These are phyloP conservation scores for Benitochromis conjunctus DNA, from an alignment of 2,113 vertebrate species.

Conservation along the genomic window DNA sequence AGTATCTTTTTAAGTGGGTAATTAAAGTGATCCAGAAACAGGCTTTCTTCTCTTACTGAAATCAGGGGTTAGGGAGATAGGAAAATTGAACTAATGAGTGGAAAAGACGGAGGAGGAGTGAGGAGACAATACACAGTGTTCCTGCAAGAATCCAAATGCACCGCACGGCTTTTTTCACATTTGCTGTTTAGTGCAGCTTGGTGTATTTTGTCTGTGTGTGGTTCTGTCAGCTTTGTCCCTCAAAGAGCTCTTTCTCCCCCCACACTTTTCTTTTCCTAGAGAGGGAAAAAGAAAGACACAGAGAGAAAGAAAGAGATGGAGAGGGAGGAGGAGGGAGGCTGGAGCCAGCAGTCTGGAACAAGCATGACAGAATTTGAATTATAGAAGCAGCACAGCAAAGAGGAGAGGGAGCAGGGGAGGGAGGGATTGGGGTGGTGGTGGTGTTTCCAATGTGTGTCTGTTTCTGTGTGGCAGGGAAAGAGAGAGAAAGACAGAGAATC, in stretches of 20 bases:
- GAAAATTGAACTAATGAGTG: not conserved
- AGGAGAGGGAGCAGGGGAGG: constrained; percentile 33
- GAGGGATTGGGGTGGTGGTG: not conserved
- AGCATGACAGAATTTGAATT: constrained; percentile 91
- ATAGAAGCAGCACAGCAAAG: constrained; percentile 71
- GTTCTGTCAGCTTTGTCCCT: constrained; percentile 76
- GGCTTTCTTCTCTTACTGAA: not conserved
- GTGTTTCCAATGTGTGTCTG: not conserved
- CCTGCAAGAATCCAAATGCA: constrained; percentile 35
- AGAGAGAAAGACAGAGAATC: constrained; percentile 40
- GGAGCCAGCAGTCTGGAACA: constrained; percentile 99
- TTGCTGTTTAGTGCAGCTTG: constrained; percentile 40
- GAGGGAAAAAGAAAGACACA: constrained; percentile 64
- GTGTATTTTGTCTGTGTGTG: constrained; percentile 60
- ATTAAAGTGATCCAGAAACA: not conserved
- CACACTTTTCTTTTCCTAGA: constrained; percentile 80
- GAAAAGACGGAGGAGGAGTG: not conserved
- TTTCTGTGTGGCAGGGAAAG: constrained; percentile 17
- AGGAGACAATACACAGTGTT: constrained; percentile 8
- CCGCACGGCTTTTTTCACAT: constrained; percentile 42
- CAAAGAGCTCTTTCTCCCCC: constrained; percentile 73
- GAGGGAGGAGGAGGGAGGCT: constrained; percentile 67
- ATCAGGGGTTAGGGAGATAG: not conserved
- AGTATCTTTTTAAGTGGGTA: not conserved
- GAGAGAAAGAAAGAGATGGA: constrained; percentile 57